Conservation (phyloP, 2,888 invertebrate genomes). For the Drosophila setosimentum region DNA sequence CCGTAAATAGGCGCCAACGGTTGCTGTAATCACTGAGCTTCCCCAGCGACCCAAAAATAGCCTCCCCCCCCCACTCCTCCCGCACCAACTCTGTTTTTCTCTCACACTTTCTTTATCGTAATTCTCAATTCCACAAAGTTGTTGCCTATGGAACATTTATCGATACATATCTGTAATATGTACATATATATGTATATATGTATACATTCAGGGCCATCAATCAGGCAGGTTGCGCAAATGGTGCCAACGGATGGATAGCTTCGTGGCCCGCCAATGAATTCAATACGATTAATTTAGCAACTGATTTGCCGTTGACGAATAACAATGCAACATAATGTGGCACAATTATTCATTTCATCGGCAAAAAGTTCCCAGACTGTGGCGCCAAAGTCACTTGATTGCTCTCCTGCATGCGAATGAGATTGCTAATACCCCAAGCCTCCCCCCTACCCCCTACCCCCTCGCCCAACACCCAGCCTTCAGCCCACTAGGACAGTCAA, state of each 20-base stretch:
- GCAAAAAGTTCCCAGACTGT: constrained; percentile 26
- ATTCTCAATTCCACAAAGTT: constrained; percentile 23
- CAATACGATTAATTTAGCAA: constrained; percentile 78
- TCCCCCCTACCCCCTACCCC: not conserved
- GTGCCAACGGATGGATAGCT: constrained; percentile 44
- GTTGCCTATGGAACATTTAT: constrained; percentile 46
- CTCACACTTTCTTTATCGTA: not conserved
- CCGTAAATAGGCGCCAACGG: constrained; percentile 61
- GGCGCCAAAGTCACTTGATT: constrained; percentile 22
- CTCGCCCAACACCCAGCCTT: not conserved
- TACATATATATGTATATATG: constrained; percentile 7
- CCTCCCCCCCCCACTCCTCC: too few species aligned
- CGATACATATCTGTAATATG: constrained; percentile 12
- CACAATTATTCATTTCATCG: constrained; percentile 75
- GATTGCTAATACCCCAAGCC: not conserved
- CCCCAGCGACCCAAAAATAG: constrained; percentile 29
- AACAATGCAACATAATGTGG: constrained; percentile 79
- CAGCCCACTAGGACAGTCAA: not conserved
- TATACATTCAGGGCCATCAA: constrained; percentile 60
- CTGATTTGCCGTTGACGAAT: constrained; percentile 79
- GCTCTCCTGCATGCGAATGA: constrained; percentile 28
- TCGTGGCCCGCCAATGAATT: constrained; percentile 67
- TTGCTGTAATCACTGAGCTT: constrained; percentile 55
- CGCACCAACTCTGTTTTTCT: not conserved
- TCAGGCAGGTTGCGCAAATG: constrained; percentile 51